A percentile compares a stretch with the other conserved stretches of the same genome.
phyloP scores from a whole-genome alignment of 2,888 invertebrate species.

The Pedicia rivosa region DNA sequence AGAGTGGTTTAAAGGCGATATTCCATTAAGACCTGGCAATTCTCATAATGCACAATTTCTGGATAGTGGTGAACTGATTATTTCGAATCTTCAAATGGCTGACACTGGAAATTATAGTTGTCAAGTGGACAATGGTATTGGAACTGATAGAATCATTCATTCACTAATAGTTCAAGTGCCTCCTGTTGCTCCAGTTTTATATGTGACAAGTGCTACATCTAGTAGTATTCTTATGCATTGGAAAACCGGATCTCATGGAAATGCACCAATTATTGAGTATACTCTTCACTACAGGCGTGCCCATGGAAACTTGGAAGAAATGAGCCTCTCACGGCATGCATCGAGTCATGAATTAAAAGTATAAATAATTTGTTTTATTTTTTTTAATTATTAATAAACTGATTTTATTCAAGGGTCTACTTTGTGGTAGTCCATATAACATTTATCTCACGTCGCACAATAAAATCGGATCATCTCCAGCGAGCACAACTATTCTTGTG shows the following conservation, averaged over 20 bases:
- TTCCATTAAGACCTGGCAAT: conserved; percentile 38
- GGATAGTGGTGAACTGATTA: conserved; percentile 46
- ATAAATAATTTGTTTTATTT: not conserved
- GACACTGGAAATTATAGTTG: conserved; percentile 59
- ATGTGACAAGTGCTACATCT: conserved; percentile 59
- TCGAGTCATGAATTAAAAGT: conserved; percentile 48
- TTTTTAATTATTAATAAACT: conserved; percentile 1
- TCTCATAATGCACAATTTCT: conserved; percentile 43
- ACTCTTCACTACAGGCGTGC: conserved; percentile 48
- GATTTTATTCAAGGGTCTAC: conserved; percentile 32
- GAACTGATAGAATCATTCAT: conserved; percentile 47
- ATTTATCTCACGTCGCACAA: conserved; percentile 53
- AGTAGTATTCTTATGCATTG: conserved; percentile 58
- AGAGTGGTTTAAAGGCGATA: conserved; percentile 46
- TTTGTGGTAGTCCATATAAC: conserved; percentile 58
- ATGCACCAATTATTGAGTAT: conserved; percentile 50
- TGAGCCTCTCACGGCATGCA: conserved; percentile 45
- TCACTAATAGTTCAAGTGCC: conserved; percentile 56
- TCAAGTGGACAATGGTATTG: conserved; percentile 48
- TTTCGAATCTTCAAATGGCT: conserved; percentile 43
- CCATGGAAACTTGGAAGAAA: conserved; percentile 47
- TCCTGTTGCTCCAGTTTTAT: conserved; percentile 54
- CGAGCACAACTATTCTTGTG: conserved; percentile 50
- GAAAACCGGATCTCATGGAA: conserved; percentile 54
- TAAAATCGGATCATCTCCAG: conserved; percentile 51